Conservation (phyloP, 92 coral and sea anemone species). For the Epizoanthus rinbou region DNA sequence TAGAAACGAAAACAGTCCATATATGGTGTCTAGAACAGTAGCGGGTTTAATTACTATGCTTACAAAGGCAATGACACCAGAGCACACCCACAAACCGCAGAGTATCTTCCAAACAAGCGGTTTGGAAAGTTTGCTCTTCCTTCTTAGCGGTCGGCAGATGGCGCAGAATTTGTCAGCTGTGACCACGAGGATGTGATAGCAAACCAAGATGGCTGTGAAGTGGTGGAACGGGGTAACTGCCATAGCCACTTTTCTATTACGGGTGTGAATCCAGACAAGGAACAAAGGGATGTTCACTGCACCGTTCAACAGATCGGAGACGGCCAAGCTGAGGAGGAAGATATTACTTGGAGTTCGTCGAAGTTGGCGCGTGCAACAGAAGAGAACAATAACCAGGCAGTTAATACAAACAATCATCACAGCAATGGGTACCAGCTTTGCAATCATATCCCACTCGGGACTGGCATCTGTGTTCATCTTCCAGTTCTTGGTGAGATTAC, state of each 20-base stretch:
- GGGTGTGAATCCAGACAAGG: constrained; percentile 18
- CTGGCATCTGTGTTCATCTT: too few relatives aligned
- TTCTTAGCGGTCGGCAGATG: constrained; percentile 43
- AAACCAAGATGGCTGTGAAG: constrained; percentile 38
- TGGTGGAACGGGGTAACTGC: constrained; percentile 36
- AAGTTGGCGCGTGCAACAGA: constrained; percentile 30
- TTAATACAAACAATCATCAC: constrained; percentile 33
- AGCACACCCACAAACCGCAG: constrained; percentile 14
- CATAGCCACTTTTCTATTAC: constrained; percentile 22
- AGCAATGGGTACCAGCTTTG: constrained; percentile 50
- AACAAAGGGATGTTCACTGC: constrained; percentile 55
- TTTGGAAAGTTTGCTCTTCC: constrained; percentile 9
- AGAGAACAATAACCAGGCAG: constrained; percentile 44
- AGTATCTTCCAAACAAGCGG: constrained; percentile 26
- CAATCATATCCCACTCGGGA: constrained; percentile 12
- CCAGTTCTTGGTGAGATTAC: too few relatives aligned
- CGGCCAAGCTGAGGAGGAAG: constrained; percentile 56
- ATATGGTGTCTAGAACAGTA: background rate
- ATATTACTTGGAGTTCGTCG: constrained; percentile 51
- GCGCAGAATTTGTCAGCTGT: constrained; percentile 51
- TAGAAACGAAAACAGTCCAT: constrained; percentile 20
- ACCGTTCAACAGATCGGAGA: constrained; percentile 60
- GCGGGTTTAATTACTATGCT: constrained; percentile 10
- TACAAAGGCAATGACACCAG: constrained; percentile 47
- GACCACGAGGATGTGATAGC: constrained; percentile 47